phyloP scores from a whole-genome alignment of 2,113 vertebrate species.

The Seriola dumerili region DNA sequence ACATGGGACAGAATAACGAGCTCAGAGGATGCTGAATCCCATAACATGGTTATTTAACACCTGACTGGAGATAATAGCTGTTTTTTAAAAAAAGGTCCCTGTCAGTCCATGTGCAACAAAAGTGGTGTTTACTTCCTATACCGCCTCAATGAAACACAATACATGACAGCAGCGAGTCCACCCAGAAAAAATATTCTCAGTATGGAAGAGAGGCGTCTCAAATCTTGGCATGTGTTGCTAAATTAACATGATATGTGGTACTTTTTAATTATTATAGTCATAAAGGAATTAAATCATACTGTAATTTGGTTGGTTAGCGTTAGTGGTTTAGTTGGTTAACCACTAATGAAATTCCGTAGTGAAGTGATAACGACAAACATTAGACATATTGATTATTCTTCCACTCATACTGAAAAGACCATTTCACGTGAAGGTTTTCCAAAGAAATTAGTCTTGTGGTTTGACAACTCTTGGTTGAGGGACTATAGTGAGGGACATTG shows the following conservation, averaged over 20 bases:
- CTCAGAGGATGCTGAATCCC: conserved; percentile 67
- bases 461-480: not conserved
- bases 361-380: not conserved
- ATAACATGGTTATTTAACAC: conserved; percentile 77
- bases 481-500: not conserved
- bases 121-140: conserved; percentile 51
- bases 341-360: not conserved
- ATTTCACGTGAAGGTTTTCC: not conserved
- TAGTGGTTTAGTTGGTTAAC: not conserved
- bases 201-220: not conserved
- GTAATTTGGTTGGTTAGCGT: not conserved
- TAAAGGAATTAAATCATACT: not conserved
- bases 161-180: conserved; percentile 30
- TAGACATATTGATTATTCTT: not conserved
- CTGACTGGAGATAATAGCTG: conserved; percentile 56
- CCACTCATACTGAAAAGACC: not conserved
- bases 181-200: conserved; percentile 20
- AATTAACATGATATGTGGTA: not conserved
- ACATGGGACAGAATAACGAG: conserved; percentile 72
- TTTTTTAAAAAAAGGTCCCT: conserved; percentile 34
- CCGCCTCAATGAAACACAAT: conserved; percentile 25
- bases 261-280: not conserved
- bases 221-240: not conserved
- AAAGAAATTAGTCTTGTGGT: not conserved
- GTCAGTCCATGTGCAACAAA: conserved; percentile 46